These are phyloP conservation scores for Cephalopholis sonnerati DNA, from an alignment of 2,113 vertebrate genomes.

Conservation along the genomic window DNA sequence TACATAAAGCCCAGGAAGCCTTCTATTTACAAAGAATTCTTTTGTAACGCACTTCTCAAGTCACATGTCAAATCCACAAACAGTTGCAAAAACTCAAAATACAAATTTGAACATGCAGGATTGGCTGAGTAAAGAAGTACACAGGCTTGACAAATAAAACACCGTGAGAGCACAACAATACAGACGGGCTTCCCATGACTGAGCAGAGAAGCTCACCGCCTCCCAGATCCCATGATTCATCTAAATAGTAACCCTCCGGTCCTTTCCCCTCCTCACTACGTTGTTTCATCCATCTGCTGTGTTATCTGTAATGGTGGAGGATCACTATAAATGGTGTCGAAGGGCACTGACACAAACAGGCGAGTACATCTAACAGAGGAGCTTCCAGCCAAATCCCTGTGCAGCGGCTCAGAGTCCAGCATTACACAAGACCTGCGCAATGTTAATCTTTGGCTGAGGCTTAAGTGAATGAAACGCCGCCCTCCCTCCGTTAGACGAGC, in stretches of 20 bases:
- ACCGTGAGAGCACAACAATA: constrained; percentile 5
- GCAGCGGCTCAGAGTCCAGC: constrained; percentile 66
- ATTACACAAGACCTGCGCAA: constrained; percentile 72
- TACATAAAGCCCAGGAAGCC: constrained; percentile 10
- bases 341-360: constrained; percentile 50
- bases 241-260: constrained; percentile 15
- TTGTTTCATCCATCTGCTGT: constrained; percentile 52
- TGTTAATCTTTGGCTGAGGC: constrained; percentile 72
- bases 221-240: constrained; percentile 33
- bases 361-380: constrained; percentile 44
- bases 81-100: not conserved
- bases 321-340: constrained; percentile 62
- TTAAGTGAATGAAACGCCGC: constrained; percentile 67
- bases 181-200: constrained; percentile 30
- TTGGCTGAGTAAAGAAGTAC: not conserved
- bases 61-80: constrained; percentile 18
- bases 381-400: constrained; percentile 65
- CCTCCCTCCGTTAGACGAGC: constrained; percentile 48
- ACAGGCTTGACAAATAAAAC: constrained; percentile 20
- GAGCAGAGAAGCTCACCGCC: constrained; percentile 19
- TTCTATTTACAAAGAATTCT: constrained; percentile 3
- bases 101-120: constrained; percentile 3
- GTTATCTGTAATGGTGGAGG: constrained; percentile 37
- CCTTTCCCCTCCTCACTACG: not conserved
- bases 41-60: constrained; percentile 3